phyloP scores from a whole-genome alignment of 2,888 invertebrate genomes.

The Tachina fera region DNA sequence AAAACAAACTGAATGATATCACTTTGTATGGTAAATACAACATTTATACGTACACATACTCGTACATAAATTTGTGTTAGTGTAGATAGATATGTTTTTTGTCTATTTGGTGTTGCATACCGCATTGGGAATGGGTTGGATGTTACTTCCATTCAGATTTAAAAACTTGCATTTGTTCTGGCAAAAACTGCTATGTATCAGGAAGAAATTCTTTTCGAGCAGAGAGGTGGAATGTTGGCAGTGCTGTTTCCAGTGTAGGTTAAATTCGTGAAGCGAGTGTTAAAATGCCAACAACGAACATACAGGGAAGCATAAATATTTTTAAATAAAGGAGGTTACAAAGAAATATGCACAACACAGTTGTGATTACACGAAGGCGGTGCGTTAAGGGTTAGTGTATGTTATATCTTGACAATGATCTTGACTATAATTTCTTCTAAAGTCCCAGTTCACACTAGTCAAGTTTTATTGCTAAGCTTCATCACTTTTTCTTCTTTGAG shows the following conservation, averaged over 20 bases:
- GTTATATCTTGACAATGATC: too few relatives aligned
- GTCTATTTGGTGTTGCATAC: not conserved
- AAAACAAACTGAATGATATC: constrained; percentile 39
- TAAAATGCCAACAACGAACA: constrained; percentile 20
- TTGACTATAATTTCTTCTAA: too few relatives aligned
- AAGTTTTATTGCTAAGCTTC: too few relatives aligned
- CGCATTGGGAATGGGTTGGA: constrained; percentile 38
- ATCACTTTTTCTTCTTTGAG: too few relatives aligned
- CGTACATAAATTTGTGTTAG: not conserved
- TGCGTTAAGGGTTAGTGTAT: not conserved
- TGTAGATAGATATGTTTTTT: not conserved
- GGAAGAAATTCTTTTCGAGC: constrained; percentile 31
- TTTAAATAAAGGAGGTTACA: not conserved
- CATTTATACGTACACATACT: not conserved
- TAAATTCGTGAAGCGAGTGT: constrained; percentile 52
- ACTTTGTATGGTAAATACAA: constrained; percentile 9
- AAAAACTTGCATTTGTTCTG: not conserved
- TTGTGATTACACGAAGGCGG: constrained; percentile 1
- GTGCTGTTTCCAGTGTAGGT: constrained; percentile 16
- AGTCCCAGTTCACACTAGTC: too few relatives aligned
- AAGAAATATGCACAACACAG: not conserved
- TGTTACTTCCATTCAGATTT: not conserved
- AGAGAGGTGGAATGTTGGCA: not conserved
- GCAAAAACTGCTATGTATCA: not conserved
- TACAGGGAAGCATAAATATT: constrained; percentile 1